Evolutionary conservation across 2,113 vertebrate species (phyloP), one percentile per base, ranked within the genome.

Genomic region (Psettodes erumei): DNA sequence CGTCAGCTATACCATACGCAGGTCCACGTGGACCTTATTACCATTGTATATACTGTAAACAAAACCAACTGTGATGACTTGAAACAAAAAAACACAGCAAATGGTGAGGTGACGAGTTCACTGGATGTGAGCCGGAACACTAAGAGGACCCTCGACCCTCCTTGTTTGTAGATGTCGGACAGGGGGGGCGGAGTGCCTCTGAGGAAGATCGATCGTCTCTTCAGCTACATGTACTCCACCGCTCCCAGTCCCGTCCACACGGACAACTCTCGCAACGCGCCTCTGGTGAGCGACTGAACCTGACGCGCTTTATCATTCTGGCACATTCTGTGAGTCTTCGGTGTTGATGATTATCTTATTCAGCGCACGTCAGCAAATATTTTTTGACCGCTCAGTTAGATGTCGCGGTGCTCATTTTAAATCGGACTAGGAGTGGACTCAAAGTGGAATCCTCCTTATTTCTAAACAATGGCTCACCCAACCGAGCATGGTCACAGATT

Each of bases 211-310:
- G 98, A 99, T 74, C 94, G 76, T 15, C 95, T 99, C 4, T 99
- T 99, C 12, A 99, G 97, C 91, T 99, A 99, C 85, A 98, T 95
- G 81, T 99, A 99, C 88, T 96, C 98, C 76, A 99, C 98, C 0
- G 98, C 98, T 13, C 98, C 98, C 1, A 96, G 92, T 6, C 98
- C 98, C 0, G 93, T 95, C 30, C 84, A 88, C 0, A 70, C 89
- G 69, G 95, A 97, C 77, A 95, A 94, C 61, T 90, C 86, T 16
- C 94, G 96, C 35, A 96, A 97, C 5, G 95, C 98, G 7, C 97
- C 98, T 27, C 90, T 99, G 94, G 98, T 99, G 92, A 96, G n/a
- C n/a, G 92, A 47, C 3, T 18, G 0, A 32, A 50, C 5, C 33
- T 18, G 30, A 19, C n/a, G 1, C 16, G 21, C 8, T 70, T 54